Percentiles rank a stretch among this genome's conserved stretches.
These are phyloP conservation scores for Macrobrachium nipponense DNA, from an alignment of 1,140 invertebrate species.

Conservation along the genomic window DNA sequence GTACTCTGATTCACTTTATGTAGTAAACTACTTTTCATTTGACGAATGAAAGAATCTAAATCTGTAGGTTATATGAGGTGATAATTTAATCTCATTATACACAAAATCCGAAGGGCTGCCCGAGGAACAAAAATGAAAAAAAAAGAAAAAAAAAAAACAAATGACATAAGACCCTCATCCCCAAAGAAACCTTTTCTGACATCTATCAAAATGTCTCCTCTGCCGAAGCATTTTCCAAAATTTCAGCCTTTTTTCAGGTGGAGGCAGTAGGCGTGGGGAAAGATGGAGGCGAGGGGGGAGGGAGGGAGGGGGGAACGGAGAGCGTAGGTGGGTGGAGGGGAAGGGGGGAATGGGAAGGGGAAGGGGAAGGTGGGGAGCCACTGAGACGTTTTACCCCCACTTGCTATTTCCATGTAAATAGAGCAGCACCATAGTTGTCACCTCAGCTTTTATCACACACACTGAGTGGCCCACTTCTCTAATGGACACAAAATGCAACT, in stretches of 20 bases:
- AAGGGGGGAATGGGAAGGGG: not conserved
- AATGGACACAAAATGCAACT: constrained; percentile 63
- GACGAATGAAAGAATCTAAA: no score
- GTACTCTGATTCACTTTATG: no score
- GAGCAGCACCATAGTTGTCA: constrained; percentile 61
- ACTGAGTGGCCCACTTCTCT: constrained; percentile 61
- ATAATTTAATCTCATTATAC: not conserved
- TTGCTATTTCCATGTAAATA: constrained; percentile 61
- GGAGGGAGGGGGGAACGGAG: not conserved
- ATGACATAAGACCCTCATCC: not conserved
- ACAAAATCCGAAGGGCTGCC: not conserved
- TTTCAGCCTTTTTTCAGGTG: not conserved
- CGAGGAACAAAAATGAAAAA: not conserved
- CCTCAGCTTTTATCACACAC: constrained; percentile 61
- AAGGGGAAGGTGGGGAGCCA: no score
- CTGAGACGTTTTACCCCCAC: constrained; percentile 13
- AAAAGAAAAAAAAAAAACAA: not conserved
- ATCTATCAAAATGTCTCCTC: constrained; percentile 18
- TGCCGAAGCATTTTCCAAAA: not conserved
- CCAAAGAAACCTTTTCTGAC: not conserved
- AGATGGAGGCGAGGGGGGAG: not conserved
- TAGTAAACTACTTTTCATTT: no score
- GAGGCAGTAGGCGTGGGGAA: not conserved
- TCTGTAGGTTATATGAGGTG: no score
- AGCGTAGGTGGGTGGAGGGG: not conserved